Conservation (phyloP, 2,113 vertebrate species). For the Micromys minutus region DNA sequence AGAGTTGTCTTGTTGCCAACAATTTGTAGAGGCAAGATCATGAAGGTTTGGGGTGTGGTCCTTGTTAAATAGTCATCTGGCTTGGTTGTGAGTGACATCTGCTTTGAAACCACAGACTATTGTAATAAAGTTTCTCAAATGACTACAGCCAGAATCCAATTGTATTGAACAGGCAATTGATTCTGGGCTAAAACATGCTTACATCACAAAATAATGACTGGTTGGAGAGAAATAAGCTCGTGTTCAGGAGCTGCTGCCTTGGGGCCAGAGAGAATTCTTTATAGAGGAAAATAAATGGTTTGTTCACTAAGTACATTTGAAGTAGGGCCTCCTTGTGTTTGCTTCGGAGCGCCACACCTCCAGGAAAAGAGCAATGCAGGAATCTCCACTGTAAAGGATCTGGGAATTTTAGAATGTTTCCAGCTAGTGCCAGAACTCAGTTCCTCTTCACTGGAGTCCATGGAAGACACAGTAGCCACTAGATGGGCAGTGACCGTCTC, state of each 20-base stretch:
- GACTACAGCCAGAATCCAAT: slow-evolving; percentile 72
- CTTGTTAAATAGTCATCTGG: neutral
- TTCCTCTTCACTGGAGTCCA: neutral
- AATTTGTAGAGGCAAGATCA: neutral
- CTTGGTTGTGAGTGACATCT: slow-evolving; percentile 27
- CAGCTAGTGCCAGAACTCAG: neutral
- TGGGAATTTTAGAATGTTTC: neutral
- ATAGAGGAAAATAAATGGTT: neutral
- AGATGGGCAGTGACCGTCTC: neutral
- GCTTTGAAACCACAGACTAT: slow-evolving; percentile 68
- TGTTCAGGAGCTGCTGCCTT: slow-evolving; percentile 19
- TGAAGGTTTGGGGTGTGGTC: neutral
- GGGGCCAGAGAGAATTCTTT: neutral
- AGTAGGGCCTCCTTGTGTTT: neutral
- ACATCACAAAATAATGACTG: slow-evolving; percentile 57
- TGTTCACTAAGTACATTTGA: neutral
- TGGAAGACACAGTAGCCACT: neutral
- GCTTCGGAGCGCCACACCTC: neutral
- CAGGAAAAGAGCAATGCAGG: neutral
- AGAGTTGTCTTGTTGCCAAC: neutral
- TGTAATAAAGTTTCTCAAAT: slow-evolving; percentile 78
- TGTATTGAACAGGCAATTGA: slow-evolving; percentile 75
- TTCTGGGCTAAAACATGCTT: slow-evolving; percentile 67
- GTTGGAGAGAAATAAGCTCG: slow-evolving; percentile 48
- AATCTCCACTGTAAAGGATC: neutral